These are phyloP conservation scores for Steromphala cineraria DNA, from an alignment of 2,888 invertebrate species.

Conservation along the genomic window DNA sequence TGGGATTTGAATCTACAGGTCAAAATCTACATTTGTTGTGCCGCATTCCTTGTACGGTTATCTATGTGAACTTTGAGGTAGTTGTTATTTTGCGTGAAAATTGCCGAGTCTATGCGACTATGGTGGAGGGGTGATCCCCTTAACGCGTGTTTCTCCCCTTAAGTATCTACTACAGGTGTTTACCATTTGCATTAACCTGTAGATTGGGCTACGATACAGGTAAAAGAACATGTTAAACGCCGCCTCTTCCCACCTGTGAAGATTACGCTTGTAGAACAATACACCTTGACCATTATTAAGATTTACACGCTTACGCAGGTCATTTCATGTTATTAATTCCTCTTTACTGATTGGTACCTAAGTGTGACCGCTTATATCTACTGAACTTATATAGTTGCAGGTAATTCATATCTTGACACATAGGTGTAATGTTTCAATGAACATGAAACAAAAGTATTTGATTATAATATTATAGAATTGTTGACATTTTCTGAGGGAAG, in stretches of 20 bases:
- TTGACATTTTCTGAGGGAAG: no score
- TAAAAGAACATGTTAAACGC: not conserved
- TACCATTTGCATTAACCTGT: conserved; percentile 1
- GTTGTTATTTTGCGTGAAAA: conserved; percentile 2
- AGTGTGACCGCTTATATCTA: no score
- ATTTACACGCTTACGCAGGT: no score
- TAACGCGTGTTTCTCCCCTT: not conserved
- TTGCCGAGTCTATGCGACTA: not conserved
- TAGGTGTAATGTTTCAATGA: no score
- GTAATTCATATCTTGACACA: no score
- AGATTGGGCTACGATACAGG: not conserved
- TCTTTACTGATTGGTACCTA: no score
- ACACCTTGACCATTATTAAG: no score
- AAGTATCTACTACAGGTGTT: not conserved
- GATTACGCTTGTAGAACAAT: not conserved
- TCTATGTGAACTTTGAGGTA: not conserved
- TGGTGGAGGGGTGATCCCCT: not conserved
- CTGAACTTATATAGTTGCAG: no score
- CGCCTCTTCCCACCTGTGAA: not conserved
- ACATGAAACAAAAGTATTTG: no score
- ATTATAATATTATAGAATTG: no score
- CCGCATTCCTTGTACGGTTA: not conserved
- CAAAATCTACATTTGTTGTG: not conserved
- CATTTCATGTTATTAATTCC: no score
- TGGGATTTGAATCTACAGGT: not conserved